Evolutionary conservation across 2,113 vertebrate genomes (phyloP).

Genomic region (Butastur rufipennis): DNA sequence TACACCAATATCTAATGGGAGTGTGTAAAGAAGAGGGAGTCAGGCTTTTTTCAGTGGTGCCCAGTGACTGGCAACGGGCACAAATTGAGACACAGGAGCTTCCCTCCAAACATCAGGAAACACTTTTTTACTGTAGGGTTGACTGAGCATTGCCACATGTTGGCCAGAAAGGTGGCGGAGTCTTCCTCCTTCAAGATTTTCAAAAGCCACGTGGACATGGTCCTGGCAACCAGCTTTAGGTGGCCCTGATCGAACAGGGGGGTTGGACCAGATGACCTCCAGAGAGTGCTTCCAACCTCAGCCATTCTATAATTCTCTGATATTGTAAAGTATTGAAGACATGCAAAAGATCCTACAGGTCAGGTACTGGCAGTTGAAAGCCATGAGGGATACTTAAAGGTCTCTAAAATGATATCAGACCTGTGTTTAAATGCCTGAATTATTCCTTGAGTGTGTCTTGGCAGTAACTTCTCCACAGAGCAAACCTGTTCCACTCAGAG

Average conservation of each 20-base stretch:
- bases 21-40: neutral
- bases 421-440: neutral
- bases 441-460: neutral
- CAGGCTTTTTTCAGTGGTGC: neutral
- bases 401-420: neutral
- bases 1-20: neutral
- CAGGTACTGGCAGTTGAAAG: neutral
- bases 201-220: neutral
- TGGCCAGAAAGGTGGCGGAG: neutral
- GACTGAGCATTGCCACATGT: neutral
- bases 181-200: neutral
- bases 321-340: neutral
- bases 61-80: neutral
- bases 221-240: neutral
- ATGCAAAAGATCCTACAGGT: neutral
- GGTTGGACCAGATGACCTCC: neutral
- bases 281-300: neutral
- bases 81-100: neutral
- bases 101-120: neutral
- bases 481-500: neutral
- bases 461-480: neutral
- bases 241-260: neutral
- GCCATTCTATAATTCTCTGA: neutral
- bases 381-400: neutral
- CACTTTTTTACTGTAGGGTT: neutral